Evolutionary conservation across 1,140 invertebrate species (phyloP).

Genomic region (Euwallacea similis): DNA sequence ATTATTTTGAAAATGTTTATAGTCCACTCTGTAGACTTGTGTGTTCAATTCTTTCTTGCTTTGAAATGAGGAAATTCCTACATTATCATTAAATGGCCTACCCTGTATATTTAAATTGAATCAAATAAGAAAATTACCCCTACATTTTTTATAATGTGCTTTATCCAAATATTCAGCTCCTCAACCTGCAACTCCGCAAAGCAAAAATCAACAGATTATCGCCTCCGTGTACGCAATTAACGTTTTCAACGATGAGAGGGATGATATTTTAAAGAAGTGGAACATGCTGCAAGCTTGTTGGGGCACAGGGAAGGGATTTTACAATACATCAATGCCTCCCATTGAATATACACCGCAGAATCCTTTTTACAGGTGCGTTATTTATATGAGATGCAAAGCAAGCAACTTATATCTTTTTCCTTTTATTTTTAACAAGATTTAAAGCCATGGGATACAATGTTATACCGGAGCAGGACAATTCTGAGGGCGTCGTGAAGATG

Average conservation of each 20-base stretch:
- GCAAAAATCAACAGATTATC: conserved; percentile 46
- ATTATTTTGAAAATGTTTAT: no score
- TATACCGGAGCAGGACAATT: conserved; percentile 79
- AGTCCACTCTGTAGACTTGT: no score
- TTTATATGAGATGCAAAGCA: neutral
- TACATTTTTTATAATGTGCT: no score
- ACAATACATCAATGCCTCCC: conserved; percentile 69
- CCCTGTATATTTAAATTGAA: neutral
- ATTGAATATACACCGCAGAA: conserved; percentile 87
- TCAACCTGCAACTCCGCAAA: conserved; percentile 58
- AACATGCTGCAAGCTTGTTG: conserved; percentile 92
- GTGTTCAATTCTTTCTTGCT: no score
- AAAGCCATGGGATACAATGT: conserved; percentile 90
- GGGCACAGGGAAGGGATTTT: conserved; percentile 80
- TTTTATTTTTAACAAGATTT: conserved; percentile 62
- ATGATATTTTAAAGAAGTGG: conserved; percentile 88
- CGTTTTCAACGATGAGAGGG: conserved; percentile 90
- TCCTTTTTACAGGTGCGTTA: conserved; percentile 72
- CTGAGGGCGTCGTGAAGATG: conserved; percentile 83
- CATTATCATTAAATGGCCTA: neutral
- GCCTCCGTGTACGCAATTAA: conserved; percentile 62
- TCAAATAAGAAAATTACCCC: neutral
- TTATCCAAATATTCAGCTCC: conserved; percentile 42
- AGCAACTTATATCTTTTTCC: neutral
- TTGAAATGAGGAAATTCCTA: no score